Conservation (phyloP, 1,140 invertebrate genomes). For the Formica selysi region DNA sequence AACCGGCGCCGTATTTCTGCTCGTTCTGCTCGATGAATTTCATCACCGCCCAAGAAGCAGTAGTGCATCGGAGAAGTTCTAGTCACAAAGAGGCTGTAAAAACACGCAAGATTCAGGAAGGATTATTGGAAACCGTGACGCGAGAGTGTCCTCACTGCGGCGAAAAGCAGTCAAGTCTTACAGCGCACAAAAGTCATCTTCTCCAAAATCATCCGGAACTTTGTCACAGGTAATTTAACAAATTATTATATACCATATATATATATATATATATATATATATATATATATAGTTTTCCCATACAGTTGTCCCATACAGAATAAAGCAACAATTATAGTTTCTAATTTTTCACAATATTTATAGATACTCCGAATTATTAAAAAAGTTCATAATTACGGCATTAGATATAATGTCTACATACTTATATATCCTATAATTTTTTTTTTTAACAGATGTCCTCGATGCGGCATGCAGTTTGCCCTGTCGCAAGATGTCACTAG, state of each 20-base stretch:
- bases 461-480: conserved; percentile 90
- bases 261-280: background rate
- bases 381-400: too few relatives aligned
- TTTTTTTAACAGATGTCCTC: conserved; percentile 87
- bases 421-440: background rate
- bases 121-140: conserved; percentile 43
- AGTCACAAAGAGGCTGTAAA: conserved; percentile 88
- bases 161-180: conserved; percentile 85
- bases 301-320: background rate
- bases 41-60: conserved; percentile 88
- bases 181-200: conserved; percentile 90
- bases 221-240: conserved; percentile 84
- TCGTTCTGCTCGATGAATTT: conserved; percentile 90
- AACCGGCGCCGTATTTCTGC: conserved; percentile 87
- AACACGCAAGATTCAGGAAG: conserved; percentile 80
- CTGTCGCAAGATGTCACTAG: conserved; percentile 91
- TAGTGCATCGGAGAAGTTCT: conserved; percentile 89
- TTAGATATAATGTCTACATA: background rate
- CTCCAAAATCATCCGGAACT: conserved; percentile 88
- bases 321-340: background rate
- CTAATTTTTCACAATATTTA: background rate
- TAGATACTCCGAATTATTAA: background rate
- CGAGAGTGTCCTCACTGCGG: conserved; percentile 89
- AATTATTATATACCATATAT: background rate
- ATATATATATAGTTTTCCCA: too few relatives aligned